Conservation (phyloP, 2,888 invertebrate species). For the Brenthis ino region DNA sequence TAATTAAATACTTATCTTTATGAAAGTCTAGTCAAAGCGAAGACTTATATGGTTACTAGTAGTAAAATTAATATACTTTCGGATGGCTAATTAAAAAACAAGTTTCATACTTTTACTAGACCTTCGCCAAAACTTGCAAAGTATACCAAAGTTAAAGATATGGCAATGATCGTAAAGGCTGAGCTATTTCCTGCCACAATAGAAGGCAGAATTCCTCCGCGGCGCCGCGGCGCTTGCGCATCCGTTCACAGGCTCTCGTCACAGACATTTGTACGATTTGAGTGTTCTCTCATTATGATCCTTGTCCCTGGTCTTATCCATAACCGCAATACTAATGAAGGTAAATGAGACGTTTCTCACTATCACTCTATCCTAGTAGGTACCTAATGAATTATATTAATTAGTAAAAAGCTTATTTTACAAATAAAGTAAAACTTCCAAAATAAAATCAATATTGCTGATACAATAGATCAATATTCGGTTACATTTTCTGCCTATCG, state of each 20-base stretch:
- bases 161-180: constrained; percentile 18
- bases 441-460: no score
- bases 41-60: no score
- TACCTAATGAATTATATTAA: no score
- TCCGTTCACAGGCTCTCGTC: constrained; percentile 34
- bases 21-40: no score
- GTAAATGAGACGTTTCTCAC: no score
- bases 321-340: neutral
- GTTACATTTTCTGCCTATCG: constrained; percentile 1
- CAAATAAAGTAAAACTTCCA: no score
- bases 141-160: neutral
- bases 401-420: no score
- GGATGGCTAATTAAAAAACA: constrained; percentile 8
- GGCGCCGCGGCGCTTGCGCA: constrained; percentile 25
- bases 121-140: constrained; percentile 2
- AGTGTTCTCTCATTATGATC: constrained; percentile 14
- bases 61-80: neutral
- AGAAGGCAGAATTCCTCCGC: constrained; percentile 25
- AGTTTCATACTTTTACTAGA: constrained; percentile 11
- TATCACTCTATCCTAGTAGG: no score
- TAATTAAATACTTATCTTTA: no score
- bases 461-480: neutral
- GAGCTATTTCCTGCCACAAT: constrained; percentile 29
- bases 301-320: constrained; percentile 13
- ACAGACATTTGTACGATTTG: constrained; percentile 16